Conservation (phyloP, 92 coral and sea anemone species). For the Bergia sp. region DNA sequence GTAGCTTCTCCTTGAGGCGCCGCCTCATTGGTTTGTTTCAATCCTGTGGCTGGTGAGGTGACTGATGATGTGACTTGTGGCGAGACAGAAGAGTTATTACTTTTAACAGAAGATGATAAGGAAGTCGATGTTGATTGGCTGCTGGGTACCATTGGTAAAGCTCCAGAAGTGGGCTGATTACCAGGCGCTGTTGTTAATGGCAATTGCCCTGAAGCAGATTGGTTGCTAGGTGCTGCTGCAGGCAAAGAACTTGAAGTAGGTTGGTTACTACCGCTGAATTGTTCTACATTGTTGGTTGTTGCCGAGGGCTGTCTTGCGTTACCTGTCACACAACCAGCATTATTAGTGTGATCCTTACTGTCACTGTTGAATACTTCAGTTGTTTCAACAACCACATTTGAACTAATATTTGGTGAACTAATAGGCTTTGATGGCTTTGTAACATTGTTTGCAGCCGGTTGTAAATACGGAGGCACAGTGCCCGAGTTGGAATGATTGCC, state of each 20-base stretch:
- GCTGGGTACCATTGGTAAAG: neutral
- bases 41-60: conserved; percentile 1
- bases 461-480: conserved; percentile 17
- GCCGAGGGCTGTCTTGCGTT: conserved; percentile 21
- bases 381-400: conserved; percentile 37
- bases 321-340: conserved; percentile 35
- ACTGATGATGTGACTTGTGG: neutral
- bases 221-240: neutral
- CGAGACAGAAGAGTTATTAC: neutral
- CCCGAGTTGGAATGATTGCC: neutral
- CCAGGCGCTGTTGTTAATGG: neutral
- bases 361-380: conserved; percentile 15
- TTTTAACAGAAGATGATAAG: neutral
- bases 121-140: neutral
- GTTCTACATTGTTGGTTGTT: neutral
- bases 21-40: neutral
- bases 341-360: neutral
- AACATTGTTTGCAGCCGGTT: conserved; percentile 7
- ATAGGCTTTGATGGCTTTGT: conserved; percentile 8
- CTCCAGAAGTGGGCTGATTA: neutral
- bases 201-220: neutral
- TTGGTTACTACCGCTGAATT: neutral
- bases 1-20: neutral
- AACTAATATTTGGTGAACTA: neutral
- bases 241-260: neutral